Percentiles rank a stretch among this genome's conserved stretches.
Evolutionary conservation across 1,140 invertebrate species (phyloP).

Genomic region (Heliconius melpomene): DNA sequence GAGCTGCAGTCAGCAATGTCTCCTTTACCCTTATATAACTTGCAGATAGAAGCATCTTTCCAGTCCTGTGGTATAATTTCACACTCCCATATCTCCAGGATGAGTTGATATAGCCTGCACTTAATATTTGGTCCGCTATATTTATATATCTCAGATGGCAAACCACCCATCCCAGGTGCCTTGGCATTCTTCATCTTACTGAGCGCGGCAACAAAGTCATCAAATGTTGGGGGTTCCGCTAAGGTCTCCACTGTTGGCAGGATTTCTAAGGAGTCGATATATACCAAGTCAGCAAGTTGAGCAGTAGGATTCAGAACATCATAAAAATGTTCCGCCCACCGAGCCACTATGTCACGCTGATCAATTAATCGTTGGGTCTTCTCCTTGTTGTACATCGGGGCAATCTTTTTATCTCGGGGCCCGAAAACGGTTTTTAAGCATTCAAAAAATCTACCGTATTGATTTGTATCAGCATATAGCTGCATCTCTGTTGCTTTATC

Average conservation of each 20-base stretch:
- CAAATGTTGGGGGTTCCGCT: conserved; percentile 27
- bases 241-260: conserved; percentile 24
- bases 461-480: conserved; percentile 37
- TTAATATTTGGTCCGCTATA: conserved; percentile 10
- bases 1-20: conserved; percentile 40
- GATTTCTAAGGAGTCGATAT: conserved; percentile 18
- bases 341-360: conserved; percentile 16
- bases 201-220: conserved; percentile 27
- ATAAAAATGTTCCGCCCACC: conserved; percentile 40
- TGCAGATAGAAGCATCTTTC: conserved; percentile 36
- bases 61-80: conserved; percentile 39
- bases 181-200: conserved; percentile 33
- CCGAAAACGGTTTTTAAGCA: conserved; percentile 30
- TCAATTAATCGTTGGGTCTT: conserved; percentile 21
- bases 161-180: conserved; percentile 30
- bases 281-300: conserved; percentile 24
- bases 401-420: conserved; percentile 25
- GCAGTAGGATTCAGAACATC: conserved; percentile 38
- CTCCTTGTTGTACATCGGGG: conserved; percentile 33
- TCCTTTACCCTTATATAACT: conserved; percentile 44
- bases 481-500: conserved; percentile 37
- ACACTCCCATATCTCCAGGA: conserved; percentile 30
- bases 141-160: conserved; percentile 40
- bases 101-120: conserved; percentile 33
- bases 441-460: conserved; percentile 40